Base-by-base conservation (phyloP, 2,888 invertebrate species). In the Melipona bicolor region DNA sequence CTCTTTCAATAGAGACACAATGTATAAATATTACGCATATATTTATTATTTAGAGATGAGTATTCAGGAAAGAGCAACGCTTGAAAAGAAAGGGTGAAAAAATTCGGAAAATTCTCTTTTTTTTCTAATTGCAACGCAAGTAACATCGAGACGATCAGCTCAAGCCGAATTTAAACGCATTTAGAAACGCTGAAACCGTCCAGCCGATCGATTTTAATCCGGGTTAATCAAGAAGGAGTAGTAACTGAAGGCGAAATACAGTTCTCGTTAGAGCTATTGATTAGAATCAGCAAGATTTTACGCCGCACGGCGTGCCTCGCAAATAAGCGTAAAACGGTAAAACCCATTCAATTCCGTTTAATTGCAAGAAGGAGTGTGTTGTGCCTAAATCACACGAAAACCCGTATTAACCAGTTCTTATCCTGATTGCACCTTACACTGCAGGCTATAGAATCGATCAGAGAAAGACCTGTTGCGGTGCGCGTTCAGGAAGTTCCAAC, bases 241-340 rank as follows among this genome's bases (percentile, higher is more conserved):
- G 43, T n/a, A 43, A 15, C 32, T 49, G 56, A 54, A 56, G 27
- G 69, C 19, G 61, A 59, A 72, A 54, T 49, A 73, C 54, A 50
- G 62, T 69, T 50, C 56, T 43, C 54, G 64, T 81, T 78, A 79
- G 43, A 43, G 32, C 52, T 54, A 49, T 24, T 24, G 69, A 54
- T 68, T 52, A 43, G 56, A 54, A 78, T 68, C 61, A 27, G 59
- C 52, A 80, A 43, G 52, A 61, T 61, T 71, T 59, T 21, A 59
- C 43, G 9, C 50, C 17, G 64, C 64, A 13, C 24, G 5, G 6
- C 27, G 21, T 9, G 24, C 4, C 9, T 21, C 13, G 19, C 15
- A 79, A 49, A 59, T 24, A 77, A 50, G 61, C 36, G 69, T 9
- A 49, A 68, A 69, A 32, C 27, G n/a, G 24, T 19, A 43, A 21